phyloP scores from a whole-genome alignment of 92 coral and sea anemone genomes.

The Porites cylindrica region DNA sequence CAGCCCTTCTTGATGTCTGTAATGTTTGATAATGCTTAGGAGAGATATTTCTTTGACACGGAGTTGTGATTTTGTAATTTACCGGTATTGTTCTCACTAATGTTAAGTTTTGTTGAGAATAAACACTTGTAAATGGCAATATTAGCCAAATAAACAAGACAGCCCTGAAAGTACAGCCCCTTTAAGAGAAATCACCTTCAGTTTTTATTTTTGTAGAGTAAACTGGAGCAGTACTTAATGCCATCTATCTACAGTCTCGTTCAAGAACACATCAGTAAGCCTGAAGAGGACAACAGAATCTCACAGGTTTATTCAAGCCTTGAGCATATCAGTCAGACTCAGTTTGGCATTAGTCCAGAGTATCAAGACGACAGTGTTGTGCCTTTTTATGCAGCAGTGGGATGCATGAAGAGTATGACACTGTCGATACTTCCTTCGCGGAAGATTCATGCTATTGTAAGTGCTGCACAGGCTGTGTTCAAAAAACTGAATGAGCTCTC shows the following conservation, averaged over 20 bases:
- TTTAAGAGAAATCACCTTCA: not conserved
- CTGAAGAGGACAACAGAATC: constrained; percentile 77
- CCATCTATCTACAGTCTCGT: constrained; percentile 78
- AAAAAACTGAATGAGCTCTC: constrained; percentile 81
- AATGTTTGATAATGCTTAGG: too few relatives aligned
- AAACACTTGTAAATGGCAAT: too few relatives aligned
- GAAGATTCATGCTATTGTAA: constrained; percentile 78
- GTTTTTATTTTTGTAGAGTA: constrained; percentile 53
- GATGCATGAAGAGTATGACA: constrained; percentile 70
- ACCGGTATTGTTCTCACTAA: too few relatives aligned
- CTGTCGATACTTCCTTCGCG: constrained; percentile 72
- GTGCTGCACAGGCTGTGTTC: constrained; percentile 88
- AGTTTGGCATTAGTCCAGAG: constrained; percentile 74
- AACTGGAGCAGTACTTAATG: constrained; percentile 81
- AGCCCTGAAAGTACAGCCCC: too few relatives aligned
- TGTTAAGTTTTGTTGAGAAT: too few relatives aligned
- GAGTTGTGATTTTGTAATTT: too few relatives aligned
- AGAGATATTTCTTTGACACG: too few relatives aligned
- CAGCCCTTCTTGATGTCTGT: too few relatives aligned
- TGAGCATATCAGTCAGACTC: constrained; percentile 67
- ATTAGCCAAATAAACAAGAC: too few relatives aligned
- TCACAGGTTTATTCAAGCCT: constrained; percentile 66
- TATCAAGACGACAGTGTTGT: constrained; percentile 66
- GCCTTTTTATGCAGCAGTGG: constrained; percentile 80
- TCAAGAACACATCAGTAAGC: constrained; percentile 57